These are phyloP conservation scores for Phylloscopus trochilus DNA, from an alignment of 2,113 vertebrate genomes.

Conservation along the genomic window DNA sequence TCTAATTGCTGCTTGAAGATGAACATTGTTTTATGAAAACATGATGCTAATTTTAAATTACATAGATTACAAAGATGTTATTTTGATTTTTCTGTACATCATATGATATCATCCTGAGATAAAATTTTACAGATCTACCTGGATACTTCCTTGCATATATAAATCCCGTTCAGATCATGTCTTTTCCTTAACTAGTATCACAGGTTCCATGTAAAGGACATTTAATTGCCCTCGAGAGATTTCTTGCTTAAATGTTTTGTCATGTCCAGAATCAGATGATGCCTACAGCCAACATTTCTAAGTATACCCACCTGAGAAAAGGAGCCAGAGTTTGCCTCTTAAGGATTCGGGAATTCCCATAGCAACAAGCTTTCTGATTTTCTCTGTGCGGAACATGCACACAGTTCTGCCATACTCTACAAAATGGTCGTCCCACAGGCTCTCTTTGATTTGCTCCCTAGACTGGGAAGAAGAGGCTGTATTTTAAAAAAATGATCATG, in stretches of 20 bases:
- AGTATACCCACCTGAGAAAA: constrained; percentile 83
- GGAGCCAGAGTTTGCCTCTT: constrained; percentile 92
- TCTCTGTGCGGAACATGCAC: constrained; percentile 95
- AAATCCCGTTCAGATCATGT: background rate
- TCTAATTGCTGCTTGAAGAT: constrained; percentile 7
- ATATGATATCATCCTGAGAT: background rate
- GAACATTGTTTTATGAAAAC: background rate
- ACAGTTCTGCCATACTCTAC: constrained; percentile 87
- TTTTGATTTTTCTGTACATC: background rate
- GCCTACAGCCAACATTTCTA: background rate
- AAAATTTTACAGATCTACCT: background rate
- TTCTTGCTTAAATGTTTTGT: background rate
- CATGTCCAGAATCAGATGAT: background rate
- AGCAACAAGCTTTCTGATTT: constrained; percentile 87
- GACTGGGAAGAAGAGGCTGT: constrained; percentile 66
- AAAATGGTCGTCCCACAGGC: constrained; percentile 91
- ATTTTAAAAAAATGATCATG: background rate
- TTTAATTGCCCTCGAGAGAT: background rate
- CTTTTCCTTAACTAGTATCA: background rate
- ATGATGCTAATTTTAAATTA: background rate
- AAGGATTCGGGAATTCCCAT: constrained; percentile 92
- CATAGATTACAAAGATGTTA: background rate
- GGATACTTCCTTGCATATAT: background rate
- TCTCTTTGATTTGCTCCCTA: constrained; percentile 81
- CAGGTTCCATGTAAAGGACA: background rate